Evolutionary conservation across 1,140 invertebrate genomes (phyloP), one percentile per base, ranked within the genome.

Genomic region (Tetramorium parvispinum): DNA sequence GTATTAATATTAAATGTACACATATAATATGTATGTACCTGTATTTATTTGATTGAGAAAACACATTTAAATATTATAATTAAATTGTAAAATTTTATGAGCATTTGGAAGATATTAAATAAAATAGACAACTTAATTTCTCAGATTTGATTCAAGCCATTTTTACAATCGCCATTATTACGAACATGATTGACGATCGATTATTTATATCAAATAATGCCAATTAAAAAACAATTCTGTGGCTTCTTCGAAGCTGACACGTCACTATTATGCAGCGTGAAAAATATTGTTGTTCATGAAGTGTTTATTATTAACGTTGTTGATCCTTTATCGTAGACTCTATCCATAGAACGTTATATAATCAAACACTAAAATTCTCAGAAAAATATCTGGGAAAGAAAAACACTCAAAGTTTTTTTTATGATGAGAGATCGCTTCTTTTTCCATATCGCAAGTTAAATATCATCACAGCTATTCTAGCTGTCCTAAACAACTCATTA

Each of bases 281-380:
- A 32, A 73, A 32, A 16, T 32, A 73, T 59, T 59, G 3, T 75
- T 81, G 65, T 18, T 81, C n/a, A 75, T 49, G 0, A 46, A 83
- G 21, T 82, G 21, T 49, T 82, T 63, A 59, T 83, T 73, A 11
- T 82, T 73, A 57, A 59, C 24, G 5, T 59, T 32, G 18, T 59
- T 83, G 24, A 75, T 83, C 3, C 10, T 46, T 2, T 18, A 24
- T 10, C 43, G 18, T 18, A 0, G 10, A 46, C 21, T 73, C 59
- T 2, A 57, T 0, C 13, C 51, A 59, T 43, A 59, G 18, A 70
- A 24, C 13, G 16, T 73, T 82, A 59, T 1, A 21, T 49, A 73
- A 75, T 5, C 4, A 16, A 59, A 81, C 16, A 24, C 6, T 81
- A n/a, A 55, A 70, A 70, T 81, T 81, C 65, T 21, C 0, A 73